phyloP scores from a whole-genome alignment of 2,113 vertebrate species.

The Indri indri region DNA sequence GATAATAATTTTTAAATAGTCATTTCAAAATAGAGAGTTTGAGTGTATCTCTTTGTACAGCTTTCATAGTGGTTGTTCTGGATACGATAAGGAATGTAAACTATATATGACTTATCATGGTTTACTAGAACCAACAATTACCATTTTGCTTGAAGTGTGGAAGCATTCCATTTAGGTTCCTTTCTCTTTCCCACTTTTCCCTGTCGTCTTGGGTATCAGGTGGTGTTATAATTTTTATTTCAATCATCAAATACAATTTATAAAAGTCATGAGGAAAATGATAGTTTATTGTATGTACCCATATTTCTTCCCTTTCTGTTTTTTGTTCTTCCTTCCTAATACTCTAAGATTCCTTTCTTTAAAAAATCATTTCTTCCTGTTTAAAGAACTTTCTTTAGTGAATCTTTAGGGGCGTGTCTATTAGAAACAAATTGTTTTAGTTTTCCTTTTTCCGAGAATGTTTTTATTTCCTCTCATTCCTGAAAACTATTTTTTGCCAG shows the following conservation, averaged over 20 bases:
- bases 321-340: neutral
- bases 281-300: neutral
- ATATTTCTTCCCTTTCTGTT: neutral
- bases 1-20: neutral
- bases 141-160: neutral
- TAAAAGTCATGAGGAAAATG: neutral
- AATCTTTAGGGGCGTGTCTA: neutral
- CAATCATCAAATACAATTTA: neutral
- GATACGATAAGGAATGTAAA: neutral
- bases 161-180: neutral
- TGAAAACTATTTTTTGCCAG: neutral
- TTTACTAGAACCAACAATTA: neutral
- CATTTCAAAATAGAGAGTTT: neutral
- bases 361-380: neutral
- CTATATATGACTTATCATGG: neutral
- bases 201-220: neutral
- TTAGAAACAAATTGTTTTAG: neutral
- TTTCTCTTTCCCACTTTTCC: neutral
- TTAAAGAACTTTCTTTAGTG: neutral
- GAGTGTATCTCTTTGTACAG: neutral
- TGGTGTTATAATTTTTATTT: neutral
- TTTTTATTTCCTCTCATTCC: neutral
- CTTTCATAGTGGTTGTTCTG: neutral
- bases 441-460: neutral
- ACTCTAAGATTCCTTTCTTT: neutral